phyloP scores from a whole-genome alignment of 1,140 invertebrate genomes.

The Solenopsis fugax region DNA sequence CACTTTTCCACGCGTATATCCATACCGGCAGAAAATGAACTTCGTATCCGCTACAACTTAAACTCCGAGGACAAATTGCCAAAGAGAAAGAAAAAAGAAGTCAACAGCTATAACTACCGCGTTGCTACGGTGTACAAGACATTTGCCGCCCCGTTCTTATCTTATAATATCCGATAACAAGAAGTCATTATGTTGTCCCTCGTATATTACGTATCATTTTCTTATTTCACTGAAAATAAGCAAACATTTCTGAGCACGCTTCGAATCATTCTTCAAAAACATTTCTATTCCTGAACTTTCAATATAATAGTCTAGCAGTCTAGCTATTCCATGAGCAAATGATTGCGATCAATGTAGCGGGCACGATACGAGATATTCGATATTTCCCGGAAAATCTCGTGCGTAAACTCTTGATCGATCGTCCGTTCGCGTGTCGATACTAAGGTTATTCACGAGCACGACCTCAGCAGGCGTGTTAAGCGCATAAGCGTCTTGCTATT shows the following conservation, averaged over 20 bases:
- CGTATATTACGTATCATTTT: not conserved
- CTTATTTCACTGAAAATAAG: not conserved
- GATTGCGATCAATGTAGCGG: not conserved
- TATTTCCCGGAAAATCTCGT: slow-evolving; percentile 24
- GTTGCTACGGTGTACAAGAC: not conserved
- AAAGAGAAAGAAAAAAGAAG: not conserved
- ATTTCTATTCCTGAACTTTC: not conserved
- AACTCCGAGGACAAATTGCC: slow-evolving; percentile 26
- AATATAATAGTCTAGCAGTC: not conserved
- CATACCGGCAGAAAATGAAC: not conserved
- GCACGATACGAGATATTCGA: not conserved
- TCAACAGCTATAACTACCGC: not conserved
- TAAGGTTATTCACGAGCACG: slow-evolving; percentile 38
- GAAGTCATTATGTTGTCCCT: not conserved
- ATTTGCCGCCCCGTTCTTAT: not conserved
- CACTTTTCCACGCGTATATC: slow-evolving; percentile 26
- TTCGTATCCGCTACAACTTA: slow-evolving; percentile 18
- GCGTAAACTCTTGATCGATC: slow-evolving; percentile 26
- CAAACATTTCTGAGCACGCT: not conserved
- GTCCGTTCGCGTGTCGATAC: not conserved
- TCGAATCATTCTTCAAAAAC: not conserved
- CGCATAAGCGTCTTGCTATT: slow-evolving; percentile 52
- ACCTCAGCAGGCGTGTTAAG: slow-evolving; percentile 30
- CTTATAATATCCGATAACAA: not conserved
- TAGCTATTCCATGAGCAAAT: not conserved